Percentiles rank a stretch among this genome's conserved stretches.
These are phyloP conservation scores for Podabrus alpinus DNA, from an alignment of 2,888 invertebrate genomes.

Conservation along the genomic window DNA sequence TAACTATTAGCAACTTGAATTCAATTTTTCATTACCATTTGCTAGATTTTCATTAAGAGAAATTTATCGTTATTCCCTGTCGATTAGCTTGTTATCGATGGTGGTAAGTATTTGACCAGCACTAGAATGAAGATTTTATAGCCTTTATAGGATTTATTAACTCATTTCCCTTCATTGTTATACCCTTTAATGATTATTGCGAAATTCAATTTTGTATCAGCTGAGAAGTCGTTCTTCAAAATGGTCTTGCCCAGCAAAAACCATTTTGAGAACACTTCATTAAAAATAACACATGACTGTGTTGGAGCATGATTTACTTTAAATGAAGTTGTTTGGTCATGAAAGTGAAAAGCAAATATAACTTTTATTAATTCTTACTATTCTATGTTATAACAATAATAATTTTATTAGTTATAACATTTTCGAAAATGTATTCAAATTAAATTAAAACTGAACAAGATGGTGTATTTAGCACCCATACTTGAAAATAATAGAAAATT, in stretches of 20 bases:
- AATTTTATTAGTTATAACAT: no score
- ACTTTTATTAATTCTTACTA: no score
- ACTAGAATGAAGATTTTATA: background rate
- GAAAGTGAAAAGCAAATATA: no score
- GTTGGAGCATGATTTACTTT: no score
- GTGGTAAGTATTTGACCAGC: background rate
- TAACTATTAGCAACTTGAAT: background rate
- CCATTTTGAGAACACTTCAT: background rate
- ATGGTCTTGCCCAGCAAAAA: background rate
- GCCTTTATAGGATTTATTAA: background rate
- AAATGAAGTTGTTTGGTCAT: no score
- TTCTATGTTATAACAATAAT: no score
- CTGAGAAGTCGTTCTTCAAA: background rate
- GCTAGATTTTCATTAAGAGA: background rate
- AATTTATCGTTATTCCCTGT: background rate
- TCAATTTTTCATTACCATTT: background rate
- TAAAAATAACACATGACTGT: background rate
- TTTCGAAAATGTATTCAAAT: no score
- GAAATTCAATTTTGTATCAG: background rate
- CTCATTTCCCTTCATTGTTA: background rate
- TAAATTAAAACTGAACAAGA: no score
- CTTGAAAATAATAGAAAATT: no score
- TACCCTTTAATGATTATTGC: background rate
- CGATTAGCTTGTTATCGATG: background rate
- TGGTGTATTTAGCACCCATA: no score